phyloP scores from a whole-genome alignment of 2,113 vertebrate species.

The Saguinus midas region DNA sequence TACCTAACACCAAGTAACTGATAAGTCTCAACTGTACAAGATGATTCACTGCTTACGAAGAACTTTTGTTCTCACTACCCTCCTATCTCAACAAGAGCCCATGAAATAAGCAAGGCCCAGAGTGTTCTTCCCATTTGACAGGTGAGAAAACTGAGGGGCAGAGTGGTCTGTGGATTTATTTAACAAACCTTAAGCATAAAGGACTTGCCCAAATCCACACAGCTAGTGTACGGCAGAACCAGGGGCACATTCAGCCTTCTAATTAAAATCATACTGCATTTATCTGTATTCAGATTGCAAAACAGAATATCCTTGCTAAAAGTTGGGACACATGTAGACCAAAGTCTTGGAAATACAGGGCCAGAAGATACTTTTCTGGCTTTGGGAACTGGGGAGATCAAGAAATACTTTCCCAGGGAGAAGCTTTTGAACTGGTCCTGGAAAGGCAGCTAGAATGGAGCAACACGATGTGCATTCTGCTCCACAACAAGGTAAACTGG shows the following conservation, averaged over 20 bases:
- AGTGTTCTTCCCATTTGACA: not conserved
- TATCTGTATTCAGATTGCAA: not conserved
- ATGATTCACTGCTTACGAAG: not conserved
- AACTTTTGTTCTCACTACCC: not conserved
- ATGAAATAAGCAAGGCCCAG: not conserved
- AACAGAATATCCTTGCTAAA: not conserved
- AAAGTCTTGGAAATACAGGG: not conserved
- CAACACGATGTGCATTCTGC: not conserved
- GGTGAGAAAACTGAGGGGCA: not conserved
- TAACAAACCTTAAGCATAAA: not conserved
- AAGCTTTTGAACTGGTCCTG: not conserved
- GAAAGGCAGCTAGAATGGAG: not conserved
- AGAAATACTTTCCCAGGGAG: not conserved
- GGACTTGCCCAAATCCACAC: not conserved
- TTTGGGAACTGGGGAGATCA: not conserved
- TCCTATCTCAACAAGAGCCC: too few species aligned
- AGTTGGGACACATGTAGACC: not conserved
- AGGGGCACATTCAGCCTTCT: not conserved
- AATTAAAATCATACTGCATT: not conserved
- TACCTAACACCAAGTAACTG: not conserved
- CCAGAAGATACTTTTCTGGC: not conserved
- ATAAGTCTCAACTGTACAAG: not conserved
- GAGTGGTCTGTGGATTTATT: not conserved
- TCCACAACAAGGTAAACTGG: not conserved
- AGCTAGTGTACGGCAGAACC: not conserved